phyloP scores from a whole-genome alignment of 2,113 vertebrate species.

The Oncorhynchus tshawytscha region DNA sequence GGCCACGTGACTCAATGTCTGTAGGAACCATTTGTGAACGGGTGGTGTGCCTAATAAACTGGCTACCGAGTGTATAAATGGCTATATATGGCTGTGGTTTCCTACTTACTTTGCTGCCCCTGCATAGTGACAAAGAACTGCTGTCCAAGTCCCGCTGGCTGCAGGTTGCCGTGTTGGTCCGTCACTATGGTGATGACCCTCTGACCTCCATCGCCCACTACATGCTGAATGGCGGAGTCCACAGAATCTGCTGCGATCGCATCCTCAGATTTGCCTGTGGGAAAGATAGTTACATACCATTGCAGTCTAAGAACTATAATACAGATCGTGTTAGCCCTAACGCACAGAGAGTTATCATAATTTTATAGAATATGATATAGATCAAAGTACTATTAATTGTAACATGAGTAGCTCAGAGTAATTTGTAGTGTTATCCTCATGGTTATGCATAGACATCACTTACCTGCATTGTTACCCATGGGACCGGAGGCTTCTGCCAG shows the following conservation, averaged over 20 bases:
- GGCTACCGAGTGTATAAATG: too few relatives aligned
- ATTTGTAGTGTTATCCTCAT: neutral
- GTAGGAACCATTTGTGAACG: too few relatives aligned
- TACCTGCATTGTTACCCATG: neutral
- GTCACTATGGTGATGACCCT: constrained; percentile 78
- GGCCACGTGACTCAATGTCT: too few relatives aligned
- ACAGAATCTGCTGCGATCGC: constrained; percentile 43
- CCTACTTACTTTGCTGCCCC: constrained; percentile 70
- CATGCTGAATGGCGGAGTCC: constrained; percentile 59
- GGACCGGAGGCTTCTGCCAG: constrained; percentile 5
- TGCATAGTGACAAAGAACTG: constrained; percentile 75
- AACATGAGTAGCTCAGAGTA: neutral
- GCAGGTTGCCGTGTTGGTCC: constrained; percentile 66
- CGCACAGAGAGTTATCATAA: too few relatives aligned
- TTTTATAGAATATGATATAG: too few relatives aligned
- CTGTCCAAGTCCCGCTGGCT: constrained; percentile 59
- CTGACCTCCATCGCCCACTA: constrained; percentile 66
- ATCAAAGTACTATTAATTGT: too few relatives aligned
- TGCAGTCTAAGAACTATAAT: too few relatives aligned
- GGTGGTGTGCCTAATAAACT: too few relatives aligned
- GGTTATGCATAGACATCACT: too few relatives aligned
- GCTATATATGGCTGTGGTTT: neutral
- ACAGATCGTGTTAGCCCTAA: too few relatives aligned
- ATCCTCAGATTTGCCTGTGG: constrained; percentile 63
- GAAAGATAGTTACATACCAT: neutral